These are phyloP conservation scores for Brachionus plicatilis DNA, from an alignment of 1,140 invertebrate species.

Conservation along the genomic window DNA sequence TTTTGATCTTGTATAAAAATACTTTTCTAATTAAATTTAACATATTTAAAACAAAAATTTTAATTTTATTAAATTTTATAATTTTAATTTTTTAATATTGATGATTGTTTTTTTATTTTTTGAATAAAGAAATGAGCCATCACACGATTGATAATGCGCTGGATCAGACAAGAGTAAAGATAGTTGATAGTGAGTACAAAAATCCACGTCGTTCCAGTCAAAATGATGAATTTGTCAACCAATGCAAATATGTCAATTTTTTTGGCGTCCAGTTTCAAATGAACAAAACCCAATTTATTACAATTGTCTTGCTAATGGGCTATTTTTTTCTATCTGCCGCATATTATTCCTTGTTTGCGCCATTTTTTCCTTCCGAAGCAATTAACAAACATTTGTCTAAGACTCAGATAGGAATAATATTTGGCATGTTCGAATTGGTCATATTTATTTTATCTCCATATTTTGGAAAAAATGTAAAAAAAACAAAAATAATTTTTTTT, in stretches of 20 bases:
- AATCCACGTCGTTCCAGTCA: not conserved
- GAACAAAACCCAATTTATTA: not conserved
- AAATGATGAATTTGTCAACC: not conserved
- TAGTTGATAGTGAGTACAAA: not conserved
- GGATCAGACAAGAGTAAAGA: not conserved
- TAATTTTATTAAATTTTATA: too few relatives aligned
- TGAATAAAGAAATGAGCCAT: not conserved
- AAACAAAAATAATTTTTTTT: not conserved
- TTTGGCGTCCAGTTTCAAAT: not conserved
- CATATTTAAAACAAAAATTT: not conserved
- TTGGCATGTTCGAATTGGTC: constrained; percentile 23
- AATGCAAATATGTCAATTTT: not conserved
- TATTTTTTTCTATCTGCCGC: constrained; percentile 23
- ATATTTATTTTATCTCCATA: constrained; percentile 15
- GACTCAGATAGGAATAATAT: constrained; percentile 36
- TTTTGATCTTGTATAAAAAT: too few relatives aligned
- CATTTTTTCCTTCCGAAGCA: constrained; percentile 32
- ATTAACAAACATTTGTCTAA: not conserved
- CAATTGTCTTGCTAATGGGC: not conserved
- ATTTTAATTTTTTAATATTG: not conserved
- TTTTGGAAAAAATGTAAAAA: constrained; percentile 32
- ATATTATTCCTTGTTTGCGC: constrained; percentile 9
- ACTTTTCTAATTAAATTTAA: not conserved
- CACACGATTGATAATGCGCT: not conserved
- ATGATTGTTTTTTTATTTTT: not conserved